phyloP scores from a whole-genome alignment of 2,888 invertebrate genomes.

The Drosophila nr. fundita region DNA sequence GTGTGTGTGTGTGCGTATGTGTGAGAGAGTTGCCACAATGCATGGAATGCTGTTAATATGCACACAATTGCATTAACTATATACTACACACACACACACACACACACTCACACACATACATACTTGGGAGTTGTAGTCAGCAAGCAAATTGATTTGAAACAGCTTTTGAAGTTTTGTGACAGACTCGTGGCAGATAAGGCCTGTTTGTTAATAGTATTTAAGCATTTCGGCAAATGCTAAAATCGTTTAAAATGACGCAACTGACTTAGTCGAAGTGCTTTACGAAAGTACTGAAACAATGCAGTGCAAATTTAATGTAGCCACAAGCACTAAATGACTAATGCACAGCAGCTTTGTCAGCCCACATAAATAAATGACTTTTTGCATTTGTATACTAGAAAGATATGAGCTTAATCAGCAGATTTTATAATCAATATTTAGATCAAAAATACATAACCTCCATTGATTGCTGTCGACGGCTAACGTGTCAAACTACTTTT shows the following conservation, averaged over 20 bases:
- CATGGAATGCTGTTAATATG: slow-evolving; percentile 77
- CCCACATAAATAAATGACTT: background rate
- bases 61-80: slow-evolving; percentile 27
- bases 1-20: background rate
- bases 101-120: background rate
- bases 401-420: background rate
- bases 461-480: background rate
- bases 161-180: slow-evolving; percentile 21
- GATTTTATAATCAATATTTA: background rate
- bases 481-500: background rate
- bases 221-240: background rate
- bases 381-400: background rate
- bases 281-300: background rate
- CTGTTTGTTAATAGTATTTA: background rate
- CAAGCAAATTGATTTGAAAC: slow-evolving; percentile 19
- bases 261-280: slow-evolving; percentile 40
- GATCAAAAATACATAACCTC: background rate
- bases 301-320: background rate
- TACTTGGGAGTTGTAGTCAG: slow-evolving; percentile 2
- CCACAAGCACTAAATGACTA: slow-evolving; percentile 29
- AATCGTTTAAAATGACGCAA: slow-evolving; percentile 11
- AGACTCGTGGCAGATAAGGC: slow-evolving; percentile 2
- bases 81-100: background rate
- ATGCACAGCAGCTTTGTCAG: slow-evolving; percentile 15
- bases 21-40: slow-evolving; percentile 32